Percentiles rank a stretch among this genome's conserved stretches.
Evolutionary conservation across 2,888 invertebrate genomes (phyloP).

Genomic region (Epinotia brunnichana): DNA sequence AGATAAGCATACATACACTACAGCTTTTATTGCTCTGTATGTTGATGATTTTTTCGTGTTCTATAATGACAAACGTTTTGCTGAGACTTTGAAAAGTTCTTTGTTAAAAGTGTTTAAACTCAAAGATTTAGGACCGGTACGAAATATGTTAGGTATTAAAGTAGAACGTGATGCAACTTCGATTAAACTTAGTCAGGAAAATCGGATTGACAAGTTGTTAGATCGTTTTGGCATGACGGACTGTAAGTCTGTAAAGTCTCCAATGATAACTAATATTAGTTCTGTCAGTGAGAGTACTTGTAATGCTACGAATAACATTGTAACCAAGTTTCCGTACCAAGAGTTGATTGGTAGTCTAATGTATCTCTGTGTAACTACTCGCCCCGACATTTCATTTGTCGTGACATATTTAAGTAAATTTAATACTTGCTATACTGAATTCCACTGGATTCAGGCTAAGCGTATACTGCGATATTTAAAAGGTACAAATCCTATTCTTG

Average conservation of each 20-base stretch:
- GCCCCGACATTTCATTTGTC: neutral
- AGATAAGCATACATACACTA: too few species aligned
- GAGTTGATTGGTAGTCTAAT: too few species aligned
- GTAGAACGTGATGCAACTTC: neutral
- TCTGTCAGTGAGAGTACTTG: constrained; percentile 2
- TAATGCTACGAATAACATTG: constrained; percentile 12
- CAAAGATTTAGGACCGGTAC: too few species aligned
- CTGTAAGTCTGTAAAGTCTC: constrained; percentile 14
- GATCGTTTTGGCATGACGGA: constrained; percentile 12
- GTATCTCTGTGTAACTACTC: too few species aligned
- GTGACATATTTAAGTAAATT: constrained; percentile 15
- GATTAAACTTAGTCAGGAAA: constrained; percentile 10
- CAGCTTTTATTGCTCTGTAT: constrained; percentile 21
- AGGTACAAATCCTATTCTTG: constrained; percentile 11
- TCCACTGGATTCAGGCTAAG: constrained; percentile 6
- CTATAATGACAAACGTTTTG: neutral
- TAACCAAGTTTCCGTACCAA: neutral
- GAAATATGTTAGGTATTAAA: too few species aligned
- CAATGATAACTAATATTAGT: constrained; percentile 11
- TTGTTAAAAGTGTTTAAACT: too few species aligned
- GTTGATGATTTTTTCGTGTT: neutral
- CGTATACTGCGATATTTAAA: neutral
- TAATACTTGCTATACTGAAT: constrained; percentile 1
- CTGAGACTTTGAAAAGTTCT: too few species aligned
- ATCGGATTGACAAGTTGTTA: constrained; percentile 4